Evolutionary conservation across 2,113 vertebrate species (phyloP).

Genomic region (Phaethon lepturus): DNA sequence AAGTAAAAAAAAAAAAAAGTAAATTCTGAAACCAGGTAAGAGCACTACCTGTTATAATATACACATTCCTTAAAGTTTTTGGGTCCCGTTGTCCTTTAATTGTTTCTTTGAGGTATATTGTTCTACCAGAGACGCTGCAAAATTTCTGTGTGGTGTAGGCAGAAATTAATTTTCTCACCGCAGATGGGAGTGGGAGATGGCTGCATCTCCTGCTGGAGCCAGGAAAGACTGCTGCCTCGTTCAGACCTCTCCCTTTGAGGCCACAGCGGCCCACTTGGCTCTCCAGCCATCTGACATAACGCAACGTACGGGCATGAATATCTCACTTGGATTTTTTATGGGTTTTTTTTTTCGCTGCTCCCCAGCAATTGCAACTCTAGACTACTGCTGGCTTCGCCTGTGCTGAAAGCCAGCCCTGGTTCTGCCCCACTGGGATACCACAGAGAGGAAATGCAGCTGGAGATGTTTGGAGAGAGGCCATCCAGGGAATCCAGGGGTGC

Average conservation of each 20-base stretch:
- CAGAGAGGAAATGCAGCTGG: background rate
- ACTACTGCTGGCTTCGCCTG: background rate
- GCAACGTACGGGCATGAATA: accelerated
- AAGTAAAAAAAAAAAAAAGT: background rate
- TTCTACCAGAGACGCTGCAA: accelerated
- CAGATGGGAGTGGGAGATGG: background rate
- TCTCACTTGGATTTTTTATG: background rate
- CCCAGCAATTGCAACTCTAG: background rate
- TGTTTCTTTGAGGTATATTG: background rate
- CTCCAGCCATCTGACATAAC: background rate
- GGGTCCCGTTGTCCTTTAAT: background rate
- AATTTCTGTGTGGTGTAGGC: background rate
- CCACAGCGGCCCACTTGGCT: background rate
- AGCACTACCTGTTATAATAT: background rate
- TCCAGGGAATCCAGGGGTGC: background rate
- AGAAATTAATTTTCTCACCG: background rate
- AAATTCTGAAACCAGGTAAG: background rate
- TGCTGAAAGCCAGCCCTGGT: background rate
- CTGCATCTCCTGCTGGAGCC: background rate
- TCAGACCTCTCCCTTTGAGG: background rate
- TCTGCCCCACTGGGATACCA: background rate
- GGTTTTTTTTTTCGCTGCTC: background rate
- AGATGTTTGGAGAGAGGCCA: constrained; percentile 32
- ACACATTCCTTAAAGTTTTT: background rate
- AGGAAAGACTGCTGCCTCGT: background rate